A percentile compares a stretch with the other conserved stretches of the same genome.
Evolutionary conservation across 2,113 vertebrate genomes (phyloP).

Genomic region (Puffinus mauretanicus): DNA sequence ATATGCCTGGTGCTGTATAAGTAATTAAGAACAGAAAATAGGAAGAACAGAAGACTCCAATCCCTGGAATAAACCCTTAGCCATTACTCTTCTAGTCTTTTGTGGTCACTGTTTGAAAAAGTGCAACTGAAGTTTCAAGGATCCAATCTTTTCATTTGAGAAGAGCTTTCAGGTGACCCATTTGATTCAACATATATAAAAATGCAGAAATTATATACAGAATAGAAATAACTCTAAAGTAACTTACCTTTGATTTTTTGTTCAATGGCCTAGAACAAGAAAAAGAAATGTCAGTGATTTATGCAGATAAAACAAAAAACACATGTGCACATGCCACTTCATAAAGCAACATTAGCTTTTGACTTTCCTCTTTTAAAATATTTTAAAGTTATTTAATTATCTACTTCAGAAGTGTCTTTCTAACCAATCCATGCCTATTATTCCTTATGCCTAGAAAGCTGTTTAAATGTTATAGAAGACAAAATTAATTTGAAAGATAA

Average conservation of each 20-base stretch:
- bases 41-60: neutral
- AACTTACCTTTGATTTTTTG: constrained; percentile 88
- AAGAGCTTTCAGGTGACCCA: neutral
- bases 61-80: neutral
- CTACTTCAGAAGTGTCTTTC: neutral
- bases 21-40: neutral
- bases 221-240: constrained; percentile 57
- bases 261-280: constrained; percentile 85
- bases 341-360: constrained; percentile 3
- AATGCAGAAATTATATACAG: neutral
- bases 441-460: constrained; percentile 21
- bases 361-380: neutral
- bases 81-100: neutral
- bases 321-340: neutral
- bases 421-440: neutral
- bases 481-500: constrained; percentile 56
- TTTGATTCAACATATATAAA: neutral
- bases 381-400: constrained; percentile 43
- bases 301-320: neutral
- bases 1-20: neutral
- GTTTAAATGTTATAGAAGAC: constrained; percentile 14
- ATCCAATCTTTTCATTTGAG: neutral
- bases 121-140: neutral
- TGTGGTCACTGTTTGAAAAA: neutral
- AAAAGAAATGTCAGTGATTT: constrained; percentile 70